phyloP scores from a whole-genome alignment of 2,888 invertebrate species.

The Drosophila kokeensis region DNA sequence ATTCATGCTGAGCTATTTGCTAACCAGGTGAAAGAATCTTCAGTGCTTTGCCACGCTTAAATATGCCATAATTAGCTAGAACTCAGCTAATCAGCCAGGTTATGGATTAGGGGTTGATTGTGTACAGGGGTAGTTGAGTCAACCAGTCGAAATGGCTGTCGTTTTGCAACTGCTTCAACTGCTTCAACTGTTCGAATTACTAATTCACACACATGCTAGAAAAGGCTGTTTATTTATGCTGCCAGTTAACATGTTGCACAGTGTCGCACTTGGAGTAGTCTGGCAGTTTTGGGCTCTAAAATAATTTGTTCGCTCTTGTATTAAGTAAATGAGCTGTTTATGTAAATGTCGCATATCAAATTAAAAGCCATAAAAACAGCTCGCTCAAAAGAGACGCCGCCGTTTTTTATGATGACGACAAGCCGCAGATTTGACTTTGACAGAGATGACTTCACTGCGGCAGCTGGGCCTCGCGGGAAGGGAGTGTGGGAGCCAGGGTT shows the following conservation, averaged over 20 bases:
- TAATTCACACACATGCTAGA: conserved; percentile 34
- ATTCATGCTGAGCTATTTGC: conserved; percentile 45
- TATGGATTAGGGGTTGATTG: conserved; percentile 13
- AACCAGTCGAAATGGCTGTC: conserved; percentile 71
- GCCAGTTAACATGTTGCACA: conserved; percentile 21
- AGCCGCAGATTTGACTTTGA: conserved; percentile 52
- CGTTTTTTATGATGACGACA: conserved; percentile 57
- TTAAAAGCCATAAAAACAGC: conserved; percentile 72
- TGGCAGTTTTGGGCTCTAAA: conserved; percentile 12
- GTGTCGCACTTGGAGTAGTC: conserved; percentile 9
- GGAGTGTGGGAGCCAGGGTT: not conserved
- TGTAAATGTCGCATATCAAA: conserved; percentile 74
- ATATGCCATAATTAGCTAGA: conserved; percentile 67
- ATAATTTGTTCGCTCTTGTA: conserved; percentile 71
- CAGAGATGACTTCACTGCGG: conserved; percentile 65
- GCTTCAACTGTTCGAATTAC: conserved; percentile 43
- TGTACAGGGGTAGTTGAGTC: conserved; percentile 33
- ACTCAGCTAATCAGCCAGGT: conserved; percentile 49
- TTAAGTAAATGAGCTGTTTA: conserved; percentile 76
- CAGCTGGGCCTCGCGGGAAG: not conserved
- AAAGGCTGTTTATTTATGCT: conserved; percentile 33
- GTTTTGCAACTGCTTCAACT: conserved; percentile 33
- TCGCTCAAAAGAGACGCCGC: conserved; percentile 20
- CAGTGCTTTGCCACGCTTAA: conserved; percentile 26
- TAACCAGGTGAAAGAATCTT: conserved; percentile 48